Evolutionary conservation across 2,797 vertebrate genomes (phyloP).

Genomic region (Galago senegalensis): DNA sequence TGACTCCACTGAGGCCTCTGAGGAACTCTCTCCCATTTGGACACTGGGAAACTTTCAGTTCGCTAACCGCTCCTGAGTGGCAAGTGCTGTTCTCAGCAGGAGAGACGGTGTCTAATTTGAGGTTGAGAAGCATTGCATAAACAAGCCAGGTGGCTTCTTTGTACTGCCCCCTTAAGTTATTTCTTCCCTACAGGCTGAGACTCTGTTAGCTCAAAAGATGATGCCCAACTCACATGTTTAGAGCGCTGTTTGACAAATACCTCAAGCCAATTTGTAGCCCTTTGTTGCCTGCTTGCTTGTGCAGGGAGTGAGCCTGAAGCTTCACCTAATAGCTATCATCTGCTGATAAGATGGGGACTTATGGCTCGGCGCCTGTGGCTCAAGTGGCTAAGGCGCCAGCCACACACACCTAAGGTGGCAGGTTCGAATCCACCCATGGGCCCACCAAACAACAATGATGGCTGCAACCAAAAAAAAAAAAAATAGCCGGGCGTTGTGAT

Average conservation of each 20-base stretch:
- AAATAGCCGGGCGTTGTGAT: too few species aligned
- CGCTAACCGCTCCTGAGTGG: neutral
- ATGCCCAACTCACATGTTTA: neutral
- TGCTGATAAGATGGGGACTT: too few species aligned
- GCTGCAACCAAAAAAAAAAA: too few species aligned
- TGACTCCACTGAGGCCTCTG: neutral
- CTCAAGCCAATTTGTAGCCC: neutral
- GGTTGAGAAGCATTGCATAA: neutral
- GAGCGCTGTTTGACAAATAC: neutral
- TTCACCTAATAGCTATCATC: neutral
- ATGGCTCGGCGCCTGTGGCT: too few species aligned
- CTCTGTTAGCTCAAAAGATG: neutral
- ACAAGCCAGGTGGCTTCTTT: neutral
- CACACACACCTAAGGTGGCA: too few species aligned
- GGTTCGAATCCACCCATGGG: too few species aligned
- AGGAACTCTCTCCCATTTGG: neutral
- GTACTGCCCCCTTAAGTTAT: neutral
- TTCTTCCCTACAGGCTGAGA: neutral
- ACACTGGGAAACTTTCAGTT: neutral
- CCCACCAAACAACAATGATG: too few species aligned
- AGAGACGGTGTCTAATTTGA: neutral
- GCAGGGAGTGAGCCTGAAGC: neutral
- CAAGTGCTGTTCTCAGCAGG: neutral
- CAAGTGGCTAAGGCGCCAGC: too few species aligned
- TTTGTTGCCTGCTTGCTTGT: neutral